Evolutionary conservation across 2,113 vertebrate genomes (phyloP).

Genomic region (Callospermophilus lateralis): DNA sequence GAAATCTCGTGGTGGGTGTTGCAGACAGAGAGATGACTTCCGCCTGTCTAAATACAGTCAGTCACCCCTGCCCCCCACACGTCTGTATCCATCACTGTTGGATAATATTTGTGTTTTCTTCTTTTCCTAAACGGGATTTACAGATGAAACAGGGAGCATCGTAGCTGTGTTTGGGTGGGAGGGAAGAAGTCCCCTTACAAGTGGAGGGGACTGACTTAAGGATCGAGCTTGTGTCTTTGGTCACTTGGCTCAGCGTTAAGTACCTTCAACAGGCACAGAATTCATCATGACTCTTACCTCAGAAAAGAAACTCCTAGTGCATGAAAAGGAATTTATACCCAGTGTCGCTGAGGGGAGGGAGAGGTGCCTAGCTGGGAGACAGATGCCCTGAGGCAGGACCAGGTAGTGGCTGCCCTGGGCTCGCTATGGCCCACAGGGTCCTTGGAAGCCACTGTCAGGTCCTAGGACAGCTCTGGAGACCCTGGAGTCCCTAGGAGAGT

Average conservation of each 20-base stretch:
- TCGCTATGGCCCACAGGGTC: background rate
- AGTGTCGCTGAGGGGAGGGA: background rate
- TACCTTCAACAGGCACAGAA: background rate
- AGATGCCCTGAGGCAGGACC: background rate
- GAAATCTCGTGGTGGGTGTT: background rate
- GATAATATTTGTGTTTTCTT: background rate
- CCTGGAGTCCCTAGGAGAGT: background rate
- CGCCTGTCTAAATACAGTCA: background rate
- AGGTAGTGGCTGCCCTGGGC: background rate
- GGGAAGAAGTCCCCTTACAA: background rate
- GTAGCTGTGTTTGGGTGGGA: background rate
- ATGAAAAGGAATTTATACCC: background rate
- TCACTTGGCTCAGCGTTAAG: background rate
- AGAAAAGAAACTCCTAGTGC: background rate
- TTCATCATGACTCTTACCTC: conserved; percentile 39
- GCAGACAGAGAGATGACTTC: background rate
- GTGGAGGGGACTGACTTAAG: background rate
- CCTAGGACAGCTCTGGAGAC: background rate
- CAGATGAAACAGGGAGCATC: background rate
- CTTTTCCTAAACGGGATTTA: conserved; percentile 5
- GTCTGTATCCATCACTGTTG: background rate
- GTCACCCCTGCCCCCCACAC: background rate
- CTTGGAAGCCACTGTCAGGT: background rate
- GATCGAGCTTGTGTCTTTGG: background rate
- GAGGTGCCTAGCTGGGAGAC: background rate